phyloP scores from a whole-genome alignment of 2,797 vertebrate genomes.

The Merluccius polli region DNA sequence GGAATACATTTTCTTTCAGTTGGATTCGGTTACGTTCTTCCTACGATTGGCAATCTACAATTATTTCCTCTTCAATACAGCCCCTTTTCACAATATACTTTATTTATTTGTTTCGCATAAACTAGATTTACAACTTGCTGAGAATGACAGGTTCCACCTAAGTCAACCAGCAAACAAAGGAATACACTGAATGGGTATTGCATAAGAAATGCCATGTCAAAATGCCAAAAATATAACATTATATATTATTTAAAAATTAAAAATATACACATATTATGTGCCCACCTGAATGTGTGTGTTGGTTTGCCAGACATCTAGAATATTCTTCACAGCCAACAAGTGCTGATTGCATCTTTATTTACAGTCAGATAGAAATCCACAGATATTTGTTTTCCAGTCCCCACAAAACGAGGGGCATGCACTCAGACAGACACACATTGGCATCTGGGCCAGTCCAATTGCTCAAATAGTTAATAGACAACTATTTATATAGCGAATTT shows the following conservation, averaged over 20 bases:
- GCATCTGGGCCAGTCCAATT: slow-evolving; percentile 18
- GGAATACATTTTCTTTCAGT: too few species aligned
- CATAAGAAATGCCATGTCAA: too few species aligned
- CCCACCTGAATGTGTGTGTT: background rate
- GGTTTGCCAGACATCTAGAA: slow-evolving; percentile 18
- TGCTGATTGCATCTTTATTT: slow-evolving; percentile 51
- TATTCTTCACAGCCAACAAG: slow-evolving; percentile 30
- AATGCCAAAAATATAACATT: background rate
- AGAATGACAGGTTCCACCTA: background rate
- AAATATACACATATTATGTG: background rate
- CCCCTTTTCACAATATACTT: background rate
- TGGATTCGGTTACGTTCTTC: background rate
- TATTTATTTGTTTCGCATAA: background rate
- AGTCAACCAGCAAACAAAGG: background rate
- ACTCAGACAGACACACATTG: slow-evolving; percentile 18
- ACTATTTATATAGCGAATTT: background rate
- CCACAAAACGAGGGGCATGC: slow-evolving; percentile 6
- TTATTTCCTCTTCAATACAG: background rate
- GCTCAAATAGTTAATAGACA: background rate
- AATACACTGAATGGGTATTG: background rate
- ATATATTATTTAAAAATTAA: too few species aligned
- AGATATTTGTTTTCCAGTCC: slow-evolving; percentile 23
- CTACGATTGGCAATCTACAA: background rate
- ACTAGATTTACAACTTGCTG: background rate
- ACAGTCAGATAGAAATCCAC: slow-evolving; percentile 39